A percentile compares a stretch with the other conserved stretches of the same genome.
These are phyloP conservation scores for Python bivittatus DNA, from an alignment of 2,113 vertebrate species.

Conservation along the genomic window DNA sequence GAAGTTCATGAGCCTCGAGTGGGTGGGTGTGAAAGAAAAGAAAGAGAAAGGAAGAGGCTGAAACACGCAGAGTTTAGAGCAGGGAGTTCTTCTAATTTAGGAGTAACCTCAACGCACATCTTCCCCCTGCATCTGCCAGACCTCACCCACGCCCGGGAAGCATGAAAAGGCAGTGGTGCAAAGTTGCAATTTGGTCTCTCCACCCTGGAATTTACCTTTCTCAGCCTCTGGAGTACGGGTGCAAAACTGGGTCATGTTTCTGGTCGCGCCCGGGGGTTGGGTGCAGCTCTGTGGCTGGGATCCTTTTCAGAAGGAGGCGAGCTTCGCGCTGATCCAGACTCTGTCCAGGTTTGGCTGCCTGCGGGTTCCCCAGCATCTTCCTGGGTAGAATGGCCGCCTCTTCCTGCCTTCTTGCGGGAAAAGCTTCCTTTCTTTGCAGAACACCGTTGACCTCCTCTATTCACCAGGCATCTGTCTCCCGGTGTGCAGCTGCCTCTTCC, in stretches of 20 bases:
- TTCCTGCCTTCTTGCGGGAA: neutral
- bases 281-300: neutral
- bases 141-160: neutral
- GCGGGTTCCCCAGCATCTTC: neutral
- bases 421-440: neutral
- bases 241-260: neutral
- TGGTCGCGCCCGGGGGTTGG: neutral
- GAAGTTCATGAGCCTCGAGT: neutral
- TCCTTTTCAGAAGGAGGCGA: slow-evolving; percentile 3
- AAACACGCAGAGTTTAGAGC: neutral
- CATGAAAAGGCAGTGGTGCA: neutral
- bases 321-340: neutral
- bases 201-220: fast-evolving
- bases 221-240: neutral
- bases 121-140: neutral
- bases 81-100: neutral
- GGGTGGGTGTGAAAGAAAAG: neutral
- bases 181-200: fast-evolving
- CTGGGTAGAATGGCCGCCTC: neutral
- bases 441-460: fast-evolving
- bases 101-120: neutral
- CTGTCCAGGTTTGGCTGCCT: neutral
- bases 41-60: neutral
- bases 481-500: slow-evolving; percentile 48
- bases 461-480: neutral